These are phyloP conservation scores for Syngnathus rostellatus DNA, from an alignment of 2,797 vertebrate species.

Conservation along the genomic window DNA sequence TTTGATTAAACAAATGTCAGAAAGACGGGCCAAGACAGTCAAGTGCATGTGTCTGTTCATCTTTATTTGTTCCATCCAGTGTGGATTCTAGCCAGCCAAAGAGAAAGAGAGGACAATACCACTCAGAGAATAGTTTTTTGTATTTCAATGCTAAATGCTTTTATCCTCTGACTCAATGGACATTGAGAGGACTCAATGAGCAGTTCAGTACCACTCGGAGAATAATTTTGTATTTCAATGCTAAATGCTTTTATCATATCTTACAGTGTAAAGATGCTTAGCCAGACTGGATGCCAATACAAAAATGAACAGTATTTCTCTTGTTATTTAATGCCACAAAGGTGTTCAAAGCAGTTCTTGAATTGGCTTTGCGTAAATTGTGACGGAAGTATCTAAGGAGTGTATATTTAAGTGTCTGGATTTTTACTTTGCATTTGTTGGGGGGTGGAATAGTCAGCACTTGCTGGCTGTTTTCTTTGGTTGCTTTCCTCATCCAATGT, in stretches of 20 bases:
- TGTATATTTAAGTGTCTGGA: background rate
- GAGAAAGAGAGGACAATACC: conserved; percentile 13
- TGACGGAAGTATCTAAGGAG: background rate
- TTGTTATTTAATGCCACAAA: background rate
- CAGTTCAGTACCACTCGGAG: conserved; percentile 17
- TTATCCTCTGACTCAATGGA: background rate
- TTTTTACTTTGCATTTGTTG: background rate
- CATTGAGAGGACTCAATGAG: conserved; percentile 20
- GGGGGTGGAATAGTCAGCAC: background rate
- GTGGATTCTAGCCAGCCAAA: conserved; percentile 28
- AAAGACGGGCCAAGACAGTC: conserved; percentile 17
- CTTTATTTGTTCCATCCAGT: conserved; percentile 32
- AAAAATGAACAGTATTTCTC: background rate
- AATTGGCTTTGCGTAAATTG: no score
- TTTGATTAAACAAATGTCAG: conserved; percentile 48
- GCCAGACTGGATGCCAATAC: background rate
- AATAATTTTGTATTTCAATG: background rate
- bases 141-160: background rate
- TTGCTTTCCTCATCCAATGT: conserved; percentile 13
- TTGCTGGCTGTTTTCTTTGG: background rate
- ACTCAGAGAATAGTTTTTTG: conserved; percentile 10
- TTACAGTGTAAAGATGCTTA: background rate
- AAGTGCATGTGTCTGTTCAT: conserved; percentile 21
- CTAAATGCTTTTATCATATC: background rate
- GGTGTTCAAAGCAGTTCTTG: no score